Evolutionary conservation across 2,113 vertebrate genomes (phyloP).

Genomic region (Nothocercus julius): DNA sequence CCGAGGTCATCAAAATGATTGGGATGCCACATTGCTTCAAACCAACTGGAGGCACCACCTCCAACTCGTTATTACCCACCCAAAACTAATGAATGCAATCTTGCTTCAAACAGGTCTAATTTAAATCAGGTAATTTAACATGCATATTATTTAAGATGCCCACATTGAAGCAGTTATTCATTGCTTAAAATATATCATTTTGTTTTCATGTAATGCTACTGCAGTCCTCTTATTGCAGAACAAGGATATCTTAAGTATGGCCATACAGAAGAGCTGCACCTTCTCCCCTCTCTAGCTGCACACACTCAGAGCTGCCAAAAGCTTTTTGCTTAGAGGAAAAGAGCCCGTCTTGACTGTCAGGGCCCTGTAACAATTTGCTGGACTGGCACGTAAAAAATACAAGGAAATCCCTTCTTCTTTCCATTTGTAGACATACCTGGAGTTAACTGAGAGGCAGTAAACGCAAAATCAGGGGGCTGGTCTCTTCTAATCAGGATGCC

Average conservation of each 20-base stretch:
- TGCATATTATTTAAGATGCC: neutral
- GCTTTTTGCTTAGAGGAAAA: neutral
- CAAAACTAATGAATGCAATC: neutral
- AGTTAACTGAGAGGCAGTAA: accelerated
- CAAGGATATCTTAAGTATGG: neutral
- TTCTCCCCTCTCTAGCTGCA: neutral
- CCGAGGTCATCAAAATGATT: neutral
- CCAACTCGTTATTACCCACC: neutral
- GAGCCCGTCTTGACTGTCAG: neutral
- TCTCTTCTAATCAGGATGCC: neutral
- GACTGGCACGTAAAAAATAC: neutral
- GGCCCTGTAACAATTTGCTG: neutral
- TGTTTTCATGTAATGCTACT: neutral
- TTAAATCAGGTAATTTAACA: neutral
- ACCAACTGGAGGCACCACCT: neutral
- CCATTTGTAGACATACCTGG: neutral
- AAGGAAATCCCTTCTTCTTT: neutral
- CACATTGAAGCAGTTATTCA: neutral
- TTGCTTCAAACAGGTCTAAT: neutral
- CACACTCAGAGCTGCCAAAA: neutral
- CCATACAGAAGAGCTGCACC: neutral
- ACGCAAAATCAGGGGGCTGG: accelerated
- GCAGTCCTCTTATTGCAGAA: neutral
- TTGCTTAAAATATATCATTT: neutral
- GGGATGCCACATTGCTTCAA: neutral